phyloP scores from a whole-genome alignment of 2,797 vertebrate species.

The Schizopygopsis malacanthus region DNA sequence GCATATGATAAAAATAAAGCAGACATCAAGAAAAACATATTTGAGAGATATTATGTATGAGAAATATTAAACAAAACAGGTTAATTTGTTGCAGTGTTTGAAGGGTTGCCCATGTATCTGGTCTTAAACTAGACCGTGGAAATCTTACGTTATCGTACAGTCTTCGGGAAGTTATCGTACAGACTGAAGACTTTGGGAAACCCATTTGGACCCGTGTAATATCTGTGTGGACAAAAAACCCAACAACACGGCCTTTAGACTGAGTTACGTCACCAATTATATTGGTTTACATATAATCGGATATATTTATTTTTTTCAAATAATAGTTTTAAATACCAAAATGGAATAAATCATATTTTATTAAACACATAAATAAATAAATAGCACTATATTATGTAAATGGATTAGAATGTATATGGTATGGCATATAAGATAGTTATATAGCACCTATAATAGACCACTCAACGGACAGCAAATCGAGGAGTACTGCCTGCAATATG shows the following conservation, averaged over 20 bases:
- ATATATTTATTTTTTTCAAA: conserved; percentile 67
- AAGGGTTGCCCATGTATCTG: neutral
- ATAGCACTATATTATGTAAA: conserved; percentile 19
- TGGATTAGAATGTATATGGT: neutral
- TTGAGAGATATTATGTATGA: neutral
- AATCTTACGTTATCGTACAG: too few species aligned
- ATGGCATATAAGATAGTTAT: neutral
- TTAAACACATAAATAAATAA: neutral
- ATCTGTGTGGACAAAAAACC: neutral
- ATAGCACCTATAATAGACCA: conserved; percentile 33
- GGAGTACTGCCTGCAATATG: conserved; percentile 52
- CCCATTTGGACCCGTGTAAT: neutral
- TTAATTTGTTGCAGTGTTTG: neutral
- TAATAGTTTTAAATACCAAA: conserved; percentile 66
- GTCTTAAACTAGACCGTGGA: neutral
- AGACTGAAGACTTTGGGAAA: neutral
- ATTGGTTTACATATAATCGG: conserved; percentile 52
- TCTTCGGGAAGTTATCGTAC: neutral
- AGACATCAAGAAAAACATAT: neutral
- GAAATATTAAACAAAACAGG: neutral
- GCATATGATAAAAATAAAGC: neutral
- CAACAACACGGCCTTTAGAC: neutral
- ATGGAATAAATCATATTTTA: conserved; percentile 61
- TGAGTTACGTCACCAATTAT: conserved; percentile 47
- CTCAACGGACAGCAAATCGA: neutral